Evolutionary conservation across 1,140 invertebrate genomes (phyloP).

Genomic region (Drosophila sucinea): DNA sequence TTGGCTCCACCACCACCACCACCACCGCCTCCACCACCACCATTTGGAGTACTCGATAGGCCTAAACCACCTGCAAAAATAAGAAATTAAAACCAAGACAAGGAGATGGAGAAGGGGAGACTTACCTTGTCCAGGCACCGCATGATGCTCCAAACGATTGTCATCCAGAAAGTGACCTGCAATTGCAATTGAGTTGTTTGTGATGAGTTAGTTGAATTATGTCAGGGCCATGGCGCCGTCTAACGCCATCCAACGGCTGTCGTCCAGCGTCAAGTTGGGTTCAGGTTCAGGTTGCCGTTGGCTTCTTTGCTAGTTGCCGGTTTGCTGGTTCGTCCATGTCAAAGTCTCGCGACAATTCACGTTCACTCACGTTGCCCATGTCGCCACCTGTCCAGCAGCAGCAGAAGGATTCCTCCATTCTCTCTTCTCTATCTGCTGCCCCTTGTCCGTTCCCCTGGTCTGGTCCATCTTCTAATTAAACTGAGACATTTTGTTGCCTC

Average conservation of each 20-base stretch:
- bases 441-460: conserved; percentile 2
- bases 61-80: conserved; percentile 57
- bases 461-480: conserved; percentile 68
- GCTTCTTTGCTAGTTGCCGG: conserved; percentile 15
- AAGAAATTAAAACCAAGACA: too few relatives aligned
- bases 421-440: conserved; percentile 11
- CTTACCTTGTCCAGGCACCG: conserved; percentile 74
- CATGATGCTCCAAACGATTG: conserved; percentile 80
- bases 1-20: conserved; percentile 54
- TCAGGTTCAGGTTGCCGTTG: conserved; percentile 25
- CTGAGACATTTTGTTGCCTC: conserved; percentile 63
- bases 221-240: conserved; percentile 64
- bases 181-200: conserved; percentile 74
- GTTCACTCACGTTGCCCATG: conserved; percentile 67
- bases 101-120: background rate
- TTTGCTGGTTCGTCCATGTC: background rate
- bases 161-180: conserved; percentile 83
- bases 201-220: conserved; percentile 36
- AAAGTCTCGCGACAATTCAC: conserved; percentile 44
- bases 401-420: conserved; percentile 20
- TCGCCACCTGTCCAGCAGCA: conserved; percentile 44
- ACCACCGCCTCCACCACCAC: conserved; percentile 36
- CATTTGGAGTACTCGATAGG: conserved; percentile 45
- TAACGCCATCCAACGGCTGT: conserved; percentile 72
- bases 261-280: conserved; percentile 55